These are phyloP conservation scores for Daboia siamensis DNA, from an alignment of 2,113 vertebrate species.

Conservation along the genomic window DNA sequence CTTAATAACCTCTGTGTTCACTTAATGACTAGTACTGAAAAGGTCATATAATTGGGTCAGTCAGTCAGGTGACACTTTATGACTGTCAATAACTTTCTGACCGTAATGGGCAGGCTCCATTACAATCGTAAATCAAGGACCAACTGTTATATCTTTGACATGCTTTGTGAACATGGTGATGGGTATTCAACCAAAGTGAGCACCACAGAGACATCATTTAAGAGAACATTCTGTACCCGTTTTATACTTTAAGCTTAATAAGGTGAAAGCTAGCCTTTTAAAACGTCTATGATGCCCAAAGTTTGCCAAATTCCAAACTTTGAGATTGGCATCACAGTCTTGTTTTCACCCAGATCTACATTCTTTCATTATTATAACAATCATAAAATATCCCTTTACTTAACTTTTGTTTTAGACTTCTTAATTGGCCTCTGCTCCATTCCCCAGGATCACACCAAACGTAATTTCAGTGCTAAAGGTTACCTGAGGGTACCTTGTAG, in stretches of 20 bases:
- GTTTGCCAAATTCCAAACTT: background rate
- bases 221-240: background rate
- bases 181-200: background rate
- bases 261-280: background rate
- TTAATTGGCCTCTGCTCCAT: background rate
- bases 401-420: background rate
- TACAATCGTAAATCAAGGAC: background rate
- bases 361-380: background rate
- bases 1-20: background rate
- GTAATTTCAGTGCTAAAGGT: background rate
- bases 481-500: background rate
- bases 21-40: too few relatives aligned
- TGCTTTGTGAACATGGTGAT: background rate
- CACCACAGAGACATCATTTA: background rate
- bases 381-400: background rate
- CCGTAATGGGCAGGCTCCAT: background rate
- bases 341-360: background rate
- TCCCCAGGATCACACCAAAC: background rate
- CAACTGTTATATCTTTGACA: background rate
- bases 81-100: background rate
- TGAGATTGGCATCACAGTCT: background rate
- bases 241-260: background rate
- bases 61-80: background rate
- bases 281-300: background rate
- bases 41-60: background rate